phyloP scores from a whole-genome alignment of 2,113 vertebrate genomes.

The Nipponia nippon region DNA sequence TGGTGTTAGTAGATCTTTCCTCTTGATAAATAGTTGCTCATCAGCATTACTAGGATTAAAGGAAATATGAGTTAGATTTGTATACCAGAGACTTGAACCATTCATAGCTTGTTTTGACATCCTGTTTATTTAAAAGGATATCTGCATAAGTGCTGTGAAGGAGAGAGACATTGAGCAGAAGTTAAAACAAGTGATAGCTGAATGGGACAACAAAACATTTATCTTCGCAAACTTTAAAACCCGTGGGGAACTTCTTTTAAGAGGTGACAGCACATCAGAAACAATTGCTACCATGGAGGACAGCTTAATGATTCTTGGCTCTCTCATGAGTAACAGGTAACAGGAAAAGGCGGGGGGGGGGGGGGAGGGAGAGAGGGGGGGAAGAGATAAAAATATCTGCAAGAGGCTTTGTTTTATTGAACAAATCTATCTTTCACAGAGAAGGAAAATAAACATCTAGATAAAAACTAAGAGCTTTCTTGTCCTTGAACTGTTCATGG shows the following conservation, averaged over 20 bases:
- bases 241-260: slow-evolving; percentile 89
- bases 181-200: slow-evolving; percentile 89
- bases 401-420: neutral
- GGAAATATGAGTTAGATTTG: neutral
- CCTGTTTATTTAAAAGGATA: slow-evolving; percentile 76
- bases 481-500: neutral
- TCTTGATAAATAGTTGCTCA: neutral
- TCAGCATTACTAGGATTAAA: neutral
- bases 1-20: neutral
- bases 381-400: neutral
- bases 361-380: no score
- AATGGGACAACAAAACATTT: slow-evolving; percentile 90
- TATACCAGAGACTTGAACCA: neutral
- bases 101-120: neutral
- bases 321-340: slow-evolving; percentile 93
- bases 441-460: neutral
- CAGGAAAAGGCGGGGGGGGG: neutral
- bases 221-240: slow-evolving; percentile 88
- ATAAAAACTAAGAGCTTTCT: neutral
- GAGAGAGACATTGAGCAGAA: slow-evolving; percentile 95
- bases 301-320: slow-evolving; percentile 90
- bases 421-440: neutral
- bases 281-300: slow-evolving; percentile 91
- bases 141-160: slow-evolving; percentile 92
- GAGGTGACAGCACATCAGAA: slow-evolving; percentile 90